phyloP scores from a whole-genome alignment of 2,888 invertebrate species.

The Hirtodrosophila histrioides region DNA sequence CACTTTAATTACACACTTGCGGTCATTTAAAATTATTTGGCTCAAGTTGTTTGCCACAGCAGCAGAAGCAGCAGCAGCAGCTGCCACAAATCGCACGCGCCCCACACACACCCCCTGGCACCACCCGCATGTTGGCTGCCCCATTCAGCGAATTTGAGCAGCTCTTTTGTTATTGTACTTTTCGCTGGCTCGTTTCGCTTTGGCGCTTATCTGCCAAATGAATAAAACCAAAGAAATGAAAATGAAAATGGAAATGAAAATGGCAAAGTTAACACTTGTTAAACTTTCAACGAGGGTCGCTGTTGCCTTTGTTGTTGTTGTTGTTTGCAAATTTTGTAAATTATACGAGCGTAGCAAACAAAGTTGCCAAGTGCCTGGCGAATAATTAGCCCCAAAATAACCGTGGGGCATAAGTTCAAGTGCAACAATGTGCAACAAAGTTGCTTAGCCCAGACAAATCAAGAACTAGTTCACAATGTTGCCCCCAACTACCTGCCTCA shows the following conservation, averaged over 20 bases:
- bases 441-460: constrained; percentile 65
- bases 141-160: constrained; percentile 5
- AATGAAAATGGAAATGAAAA: constrained; percentile 68
- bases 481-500: constrained; percentile 4
- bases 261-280: constrained; percentile 79
- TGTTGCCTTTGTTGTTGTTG: constrained; percentile 15
- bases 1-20: constrained; percentile 77
- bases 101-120: not conserved
- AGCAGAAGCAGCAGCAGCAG: constrained; percentile 34
- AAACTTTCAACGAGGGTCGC: constrained; percentile 71
- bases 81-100: constrained; percentile 57
- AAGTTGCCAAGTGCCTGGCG: constrained; percentile 78
- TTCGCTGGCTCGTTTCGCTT: constrained; percentile 55
- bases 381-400: constrained; percentile 77
- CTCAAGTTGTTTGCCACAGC: constrained; percentile 53
- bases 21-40: constrained; percentile 79
- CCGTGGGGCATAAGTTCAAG: constrained; percentile 78
- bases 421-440: constrained; percentile 76
- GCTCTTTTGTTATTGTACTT: constrained; percentile 25
- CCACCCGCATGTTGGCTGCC: not conserved
- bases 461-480: constrained; percentile 69
- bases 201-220: constrained; percentile 70
- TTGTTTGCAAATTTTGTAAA: constrained; percentile 59
- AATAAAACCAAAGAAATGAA: constrained; percentile 66
- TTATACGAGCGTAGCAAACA: constrained; percentile 63